Conservation (phyloP, 2,888 invertebrate genomes). For the Chirona hameri region DNA sequence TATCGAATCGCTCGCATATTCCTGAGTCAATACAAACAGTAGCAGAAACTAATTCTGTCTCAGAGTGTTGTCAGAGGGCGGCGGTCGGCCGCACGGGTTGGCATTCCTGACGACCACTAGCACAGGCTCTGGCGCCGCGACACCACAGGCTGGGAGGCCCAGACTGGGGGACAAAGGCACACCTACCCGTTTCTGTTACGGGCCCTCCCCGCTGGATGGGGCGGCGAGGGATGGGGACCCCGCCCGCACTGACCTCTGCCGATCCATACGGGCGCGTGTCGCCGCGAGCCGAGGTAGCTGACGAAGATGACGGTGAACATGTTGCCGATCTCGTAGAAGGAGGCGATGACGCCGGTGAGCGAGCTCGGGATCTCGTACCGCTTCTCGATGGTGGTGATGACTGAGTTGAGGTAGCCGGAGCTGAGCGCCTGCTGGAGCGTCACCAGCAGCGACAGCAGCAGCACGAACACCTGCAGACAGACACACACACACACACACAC, state of each 20-base stretch:
- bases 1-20: no score
- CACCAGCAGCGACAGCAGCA: slow-evolving; percentile 81
- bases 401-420: slow-evolving; percentile 89
- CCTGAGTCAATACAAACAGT: no score
- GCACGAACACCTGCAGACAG: slow-evolving; percentile 69
- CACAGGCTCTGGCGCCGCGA: no score
- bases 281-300: slow-evolving; percentile 84
- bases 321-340: slow-evolving; percentile 92
- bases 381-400: slow-evolving; percentile 95
- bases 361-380: slow-evolving; percentile 87
- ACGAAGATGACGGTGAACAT: slow-evolving; percentile 94
- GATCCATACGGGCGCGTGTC: slow-evolving; percentile 93
- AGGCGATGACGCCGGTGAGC: slow-evolving; percentile 86
- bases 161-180: no score
- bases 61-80: no score
- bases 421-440: slow-evolving; percentile 85
- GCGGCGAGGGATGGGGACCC: no score
- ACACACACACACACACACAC: background rate
- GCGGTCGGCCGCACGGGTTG: no score
- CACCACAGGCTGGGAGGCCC: no score
- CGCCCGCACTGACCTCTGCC: slow-evolving; percentile 74
- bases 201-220: no score
- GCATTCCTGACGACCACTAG: no score
- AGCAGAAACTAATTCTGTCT: no score
- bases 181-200: no score